Evolutionary conservation across 2,113 vertebrate genomes (phyloP).

Genomic region (Eurypyga helias): DNA sequence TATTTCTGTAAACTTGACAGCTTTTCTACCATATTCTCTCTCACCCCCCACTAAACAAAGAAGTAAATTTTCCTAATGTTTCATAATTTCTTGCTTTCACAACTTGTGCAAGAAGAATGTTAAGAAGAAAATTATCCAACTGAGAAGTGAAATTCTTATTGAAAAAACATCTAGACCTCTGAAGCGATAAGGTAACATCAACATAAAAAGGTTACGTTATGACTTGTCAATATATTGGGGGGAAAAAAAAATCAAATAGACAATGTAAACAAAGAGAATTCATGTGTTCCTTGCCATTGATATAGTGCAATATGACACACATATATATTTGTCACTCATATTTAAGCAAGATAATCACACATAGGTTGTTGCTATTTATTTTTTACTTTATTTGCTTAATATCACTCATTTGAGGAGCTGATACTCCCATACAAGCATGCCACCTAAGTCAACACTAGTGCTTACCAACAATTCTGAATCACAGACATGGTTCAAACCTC

Average conservation of each 20-base stretch:
- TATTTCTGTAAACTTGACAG: not conserved
- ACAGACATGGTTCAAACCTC: not conserved
- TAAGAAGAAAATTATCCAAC: not conserved
- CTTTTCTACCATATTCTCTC: not conserved
- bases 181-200: not conserved
- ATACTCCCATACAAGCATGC: not conserved
- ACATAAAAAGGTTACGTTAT: not conserved
- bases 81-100: not conserved
- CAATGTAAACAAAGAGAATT: not conserved
- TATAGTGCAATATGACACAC: not conserved
- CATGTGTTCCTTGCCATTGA: not conserved
- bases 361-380: not conserved
- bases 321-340: not conserved
- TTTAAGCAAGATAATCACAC: not conserved
- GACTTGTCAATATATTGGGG: not conserved
- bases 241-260: not conserved
- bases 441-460: not conserved
- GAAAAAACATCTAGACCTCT: not conserved
- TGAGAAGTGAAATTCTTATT: not conserved
- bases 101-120: not conserved
- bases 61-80: not conserved
- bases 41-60: fast-evolving
- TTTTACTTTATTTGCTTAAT: not conserved
- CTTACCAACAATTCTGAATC: not conserved
- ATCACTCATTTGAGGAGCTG: not conserved